Evolutionary conservation across 1,140 invertebrate species (phyloP), one percentile per base, ranked within the genome.

Genomic region (Hypsibius dujardini): DNA sequence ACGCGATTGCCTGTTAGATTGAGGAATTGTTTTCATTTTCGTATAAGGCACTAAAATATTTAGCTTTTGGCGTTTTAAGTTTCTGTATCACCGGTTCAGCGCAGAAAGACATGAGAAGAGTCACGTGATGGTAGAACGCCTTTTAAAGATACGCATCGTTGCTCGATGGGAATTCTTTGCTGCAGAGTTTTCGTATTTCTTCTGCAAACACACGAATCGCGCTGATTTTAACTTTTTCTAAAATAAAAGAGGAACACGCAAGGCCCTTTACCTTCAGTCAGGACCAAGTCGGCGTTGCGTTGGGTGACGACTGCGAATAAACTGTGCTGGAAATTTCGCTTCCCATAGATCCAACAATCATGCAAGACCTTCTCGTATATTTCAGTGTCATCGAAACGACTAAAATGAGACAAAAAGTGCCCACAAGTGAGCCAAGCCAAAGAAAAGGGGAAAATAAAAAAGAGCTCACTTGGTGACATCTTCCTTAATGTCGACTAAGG

Each of bases 341-440:
- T 56, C n/a, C 50, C 50, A n/a, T 56, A 56, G n/a, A 56, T 56
- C 50, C 50, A 56, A 56, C 50, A 56, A n/a, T 56, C 50, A 7
- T n/a, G 50, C 7, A 56, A 56, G 50, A 56, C 50, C n/a, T 56
- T 56, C n/a, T 56, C 50, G 50, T 56, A 56, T 56, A 56, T 56
- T 56, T 56, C 50, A 7, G n/a, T n/a, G 50, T 12, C 7, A n/a
- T 56, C 50, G 50, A 12, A 12, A n/a, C n/a, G 50, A 56, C 50
- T 56, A 56, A n/a, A 56, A 56, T 28, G 28, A 28, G 28, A 28
- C 28, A 0, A 0, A 0, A 56, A 56, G n/a, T 12, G 50, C 7
- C n/a, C 50, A 56, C 50, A 56, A 12, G 7, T 12, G 7, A 56
- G 7, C 7, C 50, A 56, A n/a, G 7, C n/a, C 50, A 56, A n/a